Evolutionary conservation across 2,797 vertebrate species (phyloP), one percentile per base, ranked within the genome.

Genomic region (Acipenser oxyrinchus): DNA sequence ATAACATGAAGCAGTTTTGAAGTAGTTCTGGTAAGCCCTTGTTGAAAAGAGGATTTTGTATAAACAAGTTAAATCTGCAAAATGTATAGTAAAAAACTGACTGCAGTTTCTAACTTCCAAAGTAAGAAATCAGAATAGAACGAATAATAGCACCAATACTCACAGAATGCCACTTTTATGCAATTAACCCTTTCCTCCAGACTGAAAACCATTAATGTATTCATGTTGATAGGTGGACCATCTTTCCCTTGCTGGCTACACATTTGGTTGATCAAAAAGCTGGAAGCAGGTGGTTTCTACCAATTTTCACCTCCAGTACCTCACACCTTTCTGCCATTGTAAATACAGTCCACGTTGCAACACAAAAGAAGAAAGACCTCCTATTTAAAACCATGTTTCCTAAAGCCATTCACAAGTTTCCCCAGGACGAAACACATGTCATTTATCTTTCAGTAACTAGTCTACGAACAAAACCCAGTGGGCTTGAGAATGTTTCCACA

Each of bases 251-350:
- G 37, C 37, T 37, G 37, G 59, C 66, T 1, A 0, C 55, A 51
- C 10, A 66, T 71, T 83, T 73, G 37, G 37, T 37, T 37, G 3
- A 53, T 51, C 52, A 70, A 77, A 75, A 62, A 73, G 61, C 55
- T 15, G 7, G 66, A 75, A 79, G 52, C 52, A 82, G 71, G 74
- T 60, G 68, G 79, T 75, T 68, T 72, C 7, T 74, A 76, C 75
- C 72, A 73, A 74, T 82, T 86, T 85, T 75, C 74, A 81, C 75
- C 75, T 82, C 76, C 71, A 57, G 13, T 10, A 69, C 65, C 71
- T 73, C 64, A 75, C 62, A 68, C 59, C 71, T 61, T 59, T 8
- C 8, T 62, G 60, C 64, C 57, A 71, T 60, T 74, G 57, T 48
- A 68, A 63, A 65, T 66, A 53, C 10, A 51, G 23, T 12, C 51